Evolutionary conservation across 2,888 invertebrate species (phyloP), one percentile per base, ranked within the genome.

Genomic region (Parasteatoda lunata): DNA sequence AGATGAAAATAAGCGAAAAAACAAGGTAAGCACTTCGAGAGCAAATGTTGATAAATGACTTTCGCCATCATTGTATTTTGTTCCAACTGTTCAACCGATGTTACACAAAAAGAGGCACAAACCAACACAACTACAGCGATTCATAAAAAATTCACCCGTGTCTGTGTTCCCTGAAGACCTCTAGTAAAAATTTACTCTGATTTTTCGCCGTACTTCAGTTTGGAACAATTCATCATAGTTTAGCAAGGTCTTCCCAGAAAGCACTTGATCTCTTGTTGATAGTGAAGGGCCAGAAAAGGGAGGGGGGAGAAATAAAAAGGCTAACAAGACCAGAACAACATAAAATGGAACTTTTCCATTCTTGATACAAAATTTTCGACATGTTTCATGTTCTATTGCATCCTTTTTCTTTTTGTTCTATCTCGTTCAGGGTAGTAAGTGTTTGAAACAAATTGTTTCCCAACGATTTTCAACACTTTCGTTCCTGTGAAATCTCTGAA

Each of bases 211-310:
- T 30, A 9, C 15, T n/a, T 13, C 15, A 30, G 9, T 69, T 77
- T 49, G 54, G 47, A 59, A 52, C 78, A 70, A 78, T 78, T 78
- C 69, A 78, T 78, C 78, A 78, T 78, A 78, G 78, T 78, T 78
- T 78, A 78, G 78, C 69, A 66, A 69, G 51, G 54, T 78, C 78
- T 78, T 70, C 11, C 13, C 70, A 70, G 78, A 69, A 78, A 78
- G 51, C 70, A 54, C 70, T 78, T 70, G 69, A 69, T 70, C 54
- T 78, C 54, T 78, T 69, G 52, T 68, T 70, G 78, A 68, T 70
- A 70, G 59, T 9, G 59, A 59, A 7, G 11, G n/a, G 4, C 59
- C 59, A 13, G n/a, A 59, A 59, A 7, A 59, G 59, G 9, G 59
- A 68, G 30, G 30, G 9, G 30, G 15, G 7, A 66, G 8, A 66